phyloP scores from a whole-genome alignment of 1,140 invertebrate genomes.

The Hypothenemus hampei region DNA sequence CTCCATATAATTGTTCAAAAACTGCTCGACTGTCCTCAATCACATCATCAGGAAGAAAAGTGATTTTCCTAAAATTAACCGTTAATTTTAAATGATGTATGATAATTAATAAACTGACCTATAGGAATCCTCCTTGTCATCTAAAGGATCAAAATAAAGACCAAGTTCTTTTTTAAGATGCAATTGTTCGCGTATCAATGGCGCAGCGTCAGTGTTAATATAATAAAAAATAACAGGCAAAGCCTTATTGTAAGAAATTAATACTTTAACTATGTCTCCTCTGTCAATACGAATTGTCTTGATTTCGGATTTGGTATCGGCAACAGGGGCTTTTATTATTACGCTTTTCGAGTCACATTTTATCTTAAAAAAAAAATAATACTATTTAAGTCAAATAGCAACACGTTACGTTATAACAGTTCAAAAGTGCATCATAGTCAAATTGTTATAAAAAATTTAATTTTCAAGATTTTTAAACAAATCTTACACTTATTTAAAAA shows the following conservation, averaged over 20 bases:
- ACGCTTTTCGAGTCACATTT: constrained; percentile 61
- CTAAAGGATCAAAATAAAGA: constrained; percentile 54
- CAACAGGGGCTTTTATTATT: constrained; percentile 60
- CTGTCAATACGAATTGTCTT: constrained; percentile 59
- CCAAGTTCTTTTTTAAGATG: constrained; percentile 62
- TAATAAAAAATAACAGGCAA: constrained; percentile 76
- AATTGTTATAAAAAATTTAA: no score
- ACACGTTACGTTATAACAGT: not conserved
- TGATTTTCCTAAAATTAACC: constrained; percentile 49
- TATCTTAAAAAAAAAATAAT: constrained; percentile 44
- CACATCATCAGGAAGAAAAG: constrained; percentile 67
- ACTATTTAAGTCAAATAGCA: not conserved
- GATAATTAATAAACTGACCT: constrained; percentile 57
- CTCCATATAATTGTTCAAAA: constrained; percentile 61
- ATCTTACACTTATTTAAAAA: no score
- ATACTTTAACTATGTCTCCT: constrained; percentile 63
- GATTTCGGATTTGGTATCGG: constrained; percentile 54
- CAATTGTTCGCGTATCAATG: constrained; percentile 61
- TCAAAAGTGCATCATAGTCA: no score
- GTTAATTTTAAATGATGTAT: not conserved
- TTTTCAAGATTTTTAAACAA: no score
- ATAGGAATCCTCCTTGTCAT: constrained; percentile 56
- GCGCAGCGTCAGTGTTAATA: constrained; percentile 59
- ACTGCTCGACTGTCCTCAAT: constrained; percentile 58
- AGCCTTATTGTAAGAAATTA: constrained; percentile 66